Conservation (phyloP, 2,888 invertebrate species). For the Lasioglossum figueresi region DNA sequence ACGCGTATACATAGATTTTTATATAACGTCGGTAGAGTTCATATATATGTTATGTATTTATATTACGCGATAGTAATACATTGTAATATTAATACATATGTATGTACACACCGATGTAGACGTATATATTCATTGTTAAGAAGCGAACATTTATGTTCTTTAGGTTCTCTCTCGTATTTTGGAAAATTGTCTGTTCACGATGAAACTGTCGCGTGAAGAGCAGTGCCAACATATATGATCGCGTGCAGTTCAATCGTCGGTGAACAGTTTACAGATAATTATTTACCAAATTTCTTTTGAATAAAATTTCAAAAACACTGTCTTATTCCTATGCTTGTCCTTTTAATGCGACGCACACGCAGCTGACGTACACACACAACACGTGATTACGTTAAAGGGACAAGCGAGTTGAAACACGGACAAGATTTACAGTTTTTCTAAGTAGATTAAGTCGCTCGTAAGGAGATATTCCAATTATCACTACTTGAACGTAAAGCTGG, state of each 20-base stretch:
- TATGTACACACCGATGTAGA: not conserved
- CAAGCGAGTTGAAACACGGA: constrained; percentile 16
- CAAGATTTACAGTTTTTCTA: constrained; percentile 64
- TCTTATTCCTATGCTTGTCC: not conserved
- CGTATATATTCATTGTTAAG: constrained; percentile 12
- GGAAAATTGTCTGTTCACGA: not conserved
- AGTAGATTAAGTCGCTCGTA: constrained; percentile 54
- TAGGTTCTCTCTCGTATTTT: not conserved
- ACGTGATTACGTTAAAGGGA: not conserved
- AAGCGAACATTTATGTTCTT: not conserved
- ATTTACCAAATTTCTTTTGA: not conserved
- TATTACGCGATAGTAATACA: constrained; percentile 21
- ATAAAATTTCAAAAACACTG: not conserved
- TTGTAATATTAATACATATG: not conserved
- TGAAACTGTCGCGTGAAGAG: constrained; percentile 17
- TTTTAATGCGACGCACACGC: not conserved
- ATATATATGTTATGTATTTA: constrained; percentile 21
- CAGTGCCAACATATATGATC: constrained; percentile 48
- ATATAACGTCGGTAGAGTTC: constrained; percentile 20
- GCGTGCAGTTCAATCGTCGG: not conserved
- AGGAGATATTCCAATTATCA: constrained; percentile 27
- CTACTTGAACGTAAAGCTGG: not conserved
- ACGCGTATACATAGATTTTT: constrained; percentile 18
- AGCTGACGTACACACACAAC: not conserved
- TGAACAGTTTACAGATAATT: not conserved